These are phyloP conservation scores for Scelioninae gen. 1 DNA, from an alignment of 2,888 invertebrate species.

Conservation along the genomic window DNA sequence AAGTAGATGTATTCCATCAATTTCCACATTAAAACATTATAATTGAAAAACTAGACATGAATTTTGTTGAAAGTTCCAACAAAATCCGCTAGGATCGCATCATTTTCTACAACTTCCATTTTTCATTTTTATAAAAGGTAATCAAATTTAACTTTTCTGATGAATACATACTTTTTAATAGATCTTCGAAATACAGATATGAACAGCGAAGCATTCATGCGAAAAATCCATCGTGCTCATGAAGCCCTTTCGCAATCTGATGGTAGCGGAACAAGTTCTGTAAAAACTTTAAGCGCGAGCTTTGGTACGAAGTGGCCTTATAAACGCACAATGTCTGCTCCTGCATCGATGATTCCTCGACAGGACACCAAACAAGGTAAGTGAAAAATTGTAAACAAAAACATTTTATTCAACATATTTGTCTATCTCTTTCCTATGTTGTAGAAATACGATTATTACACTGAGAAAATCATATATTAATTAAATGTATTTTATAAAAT, in stretches of 20 bases:
- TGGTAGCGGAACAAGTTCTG: conserved; percentile 86
- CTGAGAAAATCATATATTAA: neutral
- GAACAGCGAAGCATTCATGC: conserved; percentile 92
- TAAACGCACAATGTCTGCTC: conserved; percentile 96
- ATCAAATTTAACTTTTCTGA: neutral
- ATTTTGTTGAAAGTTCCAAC: no score
- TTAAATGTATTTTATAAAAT: no score
- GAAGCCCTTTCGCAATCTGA: conserved; percentile 93
- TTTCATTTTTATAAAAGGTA: neutral
- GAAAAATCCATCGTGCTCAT: conserved; percentile 94
- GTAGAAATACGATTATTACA: conserved; percentile 14
- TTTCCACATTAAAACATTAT: no score
- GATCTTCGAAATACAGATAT: conserved; percentile 95
- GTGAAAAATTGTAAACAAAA: conserved; percentile 32
- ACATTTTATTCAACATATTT: neutral
- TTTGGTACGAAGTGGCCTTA: conserved; percentile 97
- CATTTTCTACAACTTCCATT: no score
- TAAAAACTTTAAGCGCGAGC: conserved; percentile 93
- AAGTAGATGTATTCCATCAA: no score
- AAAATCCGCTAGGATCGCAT: no score
- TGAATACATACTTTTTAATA: conserved; percentile 15
- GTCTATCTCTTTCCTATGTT: neutral
- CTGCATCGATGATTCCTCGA: conserved; percentile 91
- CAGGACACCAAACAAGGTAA: conserved; percentile 89
- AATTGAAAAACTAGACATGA: no score